phyloP scores from a whole-genome alignment of 2,113 vertebrate genomes.

The Rattus norvegicus region DNA sequence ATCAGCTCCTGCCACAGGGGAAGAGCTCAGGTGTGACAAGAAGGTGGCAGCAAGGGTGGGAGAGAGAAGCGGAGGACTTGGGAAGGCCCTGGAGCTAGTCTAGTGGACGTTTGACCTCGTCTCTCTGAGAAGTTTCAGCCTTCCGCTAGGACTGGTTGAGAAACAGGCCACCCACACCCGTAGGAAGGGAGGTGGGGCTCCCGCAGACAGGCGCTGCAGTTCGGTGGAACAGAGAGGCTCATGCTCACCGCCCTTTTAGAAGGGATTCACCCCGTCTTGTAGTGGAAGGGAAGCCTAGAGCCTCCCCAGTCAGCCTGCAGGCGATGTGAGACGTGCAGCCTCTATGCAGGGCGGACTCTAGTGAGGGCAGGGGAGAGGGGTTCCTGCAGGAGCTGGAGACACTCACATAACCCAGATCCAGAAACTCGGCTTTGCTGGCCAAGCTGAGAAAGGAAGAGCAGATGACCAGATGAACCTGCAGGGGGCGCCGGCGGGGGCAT shows the following conservation, averaged over 20 bases:
- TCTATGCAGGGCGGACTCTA: not conserved
- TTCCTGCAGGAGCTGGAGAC: no score
- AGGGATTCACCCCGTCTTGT: not conserved
- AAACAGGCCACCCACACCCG: not conserved
- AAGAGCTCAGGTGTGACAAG: accelerated
- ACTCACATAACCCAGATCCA: constrained; percentile 97
- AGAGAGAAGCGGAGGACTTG: not conserved
- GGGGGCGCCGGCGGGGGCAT: accelerated
- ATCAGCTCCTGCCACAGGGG: constrained; percentile 90
- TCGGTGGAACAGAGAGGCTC: not conserved
- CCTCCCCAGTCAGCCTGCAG: not conserved
- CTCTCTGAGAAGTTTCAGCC: not conserved
- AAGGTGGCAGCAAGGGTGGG: accelerated
- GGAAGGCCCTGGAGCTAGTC: not conserved
- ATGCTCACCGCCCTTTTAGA: not conserved
- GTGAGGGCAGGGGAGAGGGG: not conserved
- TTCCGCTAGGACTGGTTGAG: not conserved
- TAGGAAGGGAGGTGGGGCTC: not conserved
- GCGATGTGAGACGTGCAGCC: accelerated
- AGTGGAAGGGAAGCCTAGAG: not conserved
- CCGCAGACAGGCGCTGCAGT: not conserved
- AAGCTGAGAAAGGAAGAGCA: constrained; percentile 95
- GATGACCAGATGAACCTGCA: constrained; percentile 93
- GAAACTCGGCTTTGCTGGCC: constrained; percentile 95
- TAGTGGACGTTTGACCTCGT: not conserved